Base-by-base conservation (phyloP, 2,113 vertebrate genomes). In the Lagenorhynchus albirostris region DNA sequence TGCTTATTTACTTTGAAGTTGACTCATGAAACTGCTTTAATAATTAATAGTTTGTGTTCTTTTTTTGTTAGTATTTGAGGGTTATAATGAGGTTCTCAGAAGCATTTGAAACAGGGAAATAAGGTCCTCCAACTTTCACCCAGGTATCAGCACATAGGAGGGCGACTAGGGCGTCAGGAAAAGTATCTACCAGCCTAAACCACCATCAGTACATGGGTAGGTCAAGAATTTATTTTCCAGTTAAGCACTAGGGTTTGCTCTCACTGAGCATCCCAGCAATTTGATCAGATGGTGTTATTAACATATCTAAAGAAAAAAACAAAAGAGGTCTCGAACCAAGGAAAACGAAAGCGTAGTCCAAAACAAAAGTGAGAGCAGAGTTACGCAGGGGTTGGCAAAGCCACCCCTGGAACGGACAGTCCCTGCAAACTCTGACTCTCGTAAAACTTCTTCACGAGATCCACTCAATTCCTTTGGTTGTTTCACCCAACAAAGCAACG, bases 1-100 rank as follows among this genome's bases (percentile, higher is more conserved):
- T 82, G 36, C n/a, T 68, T 33, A 89, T 89, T 71, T 88, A 47
- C 90, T 97, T 94, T 92, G 80, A 94, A 87, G 87, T 25, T 89
- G 70, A 80, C 70, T 95, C 80, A 67, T 14, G 29, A 81, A 93
- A 63, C 38, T 17, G 10, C 63, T 93, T 95, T 70, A 96, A 95
- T 96, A 92, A 94, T 94, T 95, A 92, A 90, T 70, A 74, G 50
- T 15, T 62, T 87, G 36, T 76, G 41, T 62, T 96, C 86, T 50
- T 74, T 67, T 96, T 83, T 74, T 62, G 81, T 67, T 89, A 31
- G 21, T 38, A 53, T 87, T 67, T 83, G 65, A 87, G 44, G 79
- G 21, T 9, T 90, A 11, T 74, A 55, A 50, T 63, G 85, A 96
- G 65, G 29, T 70, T 96, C 92, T 38, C 80, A 58, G 26, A 84